Evolutionary conservation across 2,797 vertebrate species (phyloP).

Genomic region (Anableps anableps): DNA sequence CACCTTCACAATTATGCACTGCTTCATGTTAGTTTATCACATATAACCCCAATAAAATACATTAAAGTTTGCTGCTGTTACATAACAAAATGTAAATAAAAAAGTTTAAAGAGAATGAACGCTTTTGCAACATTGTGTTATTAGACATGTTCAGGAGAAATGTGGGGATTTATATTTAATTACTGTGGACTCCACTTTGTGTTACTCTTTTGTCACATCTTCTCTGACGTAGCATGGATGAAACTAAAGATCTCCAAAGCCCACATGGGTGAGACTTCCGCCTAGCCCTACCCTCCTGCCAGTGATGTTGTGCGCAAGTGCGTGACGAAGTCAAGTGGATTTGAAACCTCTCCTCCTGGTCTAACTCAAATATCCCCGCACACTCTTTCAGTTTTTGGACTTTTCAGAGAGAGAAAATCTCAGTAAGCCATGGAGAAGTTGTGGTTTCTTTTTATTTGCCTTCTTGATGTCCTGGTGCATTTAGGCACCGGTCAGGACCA

Average conservation of each 20-base stretch:
- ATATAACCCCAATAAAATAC: too few species aligned
- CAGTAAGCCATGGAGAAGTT: constrained; percentile 65
- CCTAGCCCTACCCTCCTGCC: constrained; percentile 8
- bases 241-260: not conserved
- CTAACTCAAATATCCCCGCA: constrained; percentile 24
- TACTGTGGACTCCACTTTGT: not conserved
- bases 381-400: constrained; percentile 19
- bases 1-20: too few species aligned
- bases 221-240: not conserved
- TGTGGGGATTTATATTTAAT: too few species aligned
- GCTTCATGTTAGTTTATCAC: too few species aligned
- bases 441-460: constrained; percentile 31
- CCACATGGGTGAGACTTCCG: not conserved
- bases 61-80: too few species aligned
- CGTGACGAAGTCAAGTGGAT: constrained; percentile 39
- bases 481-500: constrained; percentile 64
- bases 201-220: not conserved
- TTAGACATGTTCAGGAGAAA: too few species aligned
- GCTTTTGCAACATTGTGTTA: too few species aligned
- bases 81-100: too few species aligned
- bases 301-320: constrained; percentile 49
- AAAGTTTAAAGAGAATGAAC: too few species aligned
- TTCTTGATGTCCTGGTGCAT: constrained; percentile 55
- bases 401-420: not conserved
- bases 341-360: constrained; percentile 42